These are phyloP conservation scores for Alethe castanea DNA, from an alignment of 2,113 vertebrate species.

Conservation along the genomic window DNA sequence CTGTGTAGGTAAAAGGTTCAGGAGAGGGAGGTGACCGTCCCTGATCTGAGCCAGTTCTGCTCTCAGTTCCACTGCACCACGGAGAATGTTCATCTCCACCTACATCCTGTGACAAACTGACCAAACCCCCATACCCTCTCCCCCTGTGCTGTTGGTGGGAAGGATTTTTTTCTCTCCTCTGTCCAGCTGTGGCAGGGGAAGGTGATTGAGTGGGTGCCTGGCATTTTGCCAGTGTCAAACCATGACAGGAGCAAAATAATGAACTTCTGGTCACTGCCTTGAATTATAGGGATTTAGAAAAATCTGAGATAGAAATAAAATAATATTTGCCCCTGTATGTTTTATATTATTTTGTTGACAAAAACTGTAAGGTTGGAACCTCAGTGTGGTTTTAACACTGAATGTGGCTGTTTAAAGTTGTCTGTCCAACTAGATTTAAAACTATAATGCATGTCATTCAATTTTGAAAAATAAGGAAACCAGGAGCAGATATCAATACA, in stretches of 20 bases:
- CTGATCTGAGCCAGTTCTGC: neutral
- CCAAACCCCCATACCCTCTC: neutral
- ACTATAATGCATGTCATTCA: neutral
- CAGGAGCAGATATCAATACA: neutral
- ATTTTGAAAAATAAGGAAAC: neutral
- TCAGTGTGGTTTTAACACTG: neutral
- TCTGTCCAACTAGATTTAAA: neutral
- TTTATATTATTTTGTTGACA: neutral
- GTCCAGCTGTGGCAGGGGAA: neutral
- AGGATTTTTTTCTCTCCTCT: neutral
- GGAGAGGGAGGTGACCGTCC: neutral
- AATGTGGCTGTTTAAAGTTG: neutral
- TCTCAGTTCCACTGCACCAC: rapidly evolving
- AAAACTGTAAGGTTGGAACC: neutral
- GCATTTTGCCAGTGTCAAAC: neutral
- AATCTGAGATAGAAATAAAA: neutral
- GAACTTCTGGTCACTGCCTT: neutral
- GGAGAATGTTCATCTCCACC: neutral
- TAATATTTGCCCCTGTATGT: neutral
- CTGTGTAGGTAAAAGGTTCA: neutral
- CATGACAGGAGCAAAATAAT: neutral
- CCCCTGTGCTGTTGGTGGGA: neutral
- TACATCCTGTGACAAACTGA: neutral
- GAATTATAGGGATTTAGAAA: neutral
- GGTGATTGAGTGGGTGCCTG: neutral